Evolutionary conservation across 2,113 vertebrate genomes (phyloP).

Genomic region (Periophthalmodon schlosseri): DNA sequence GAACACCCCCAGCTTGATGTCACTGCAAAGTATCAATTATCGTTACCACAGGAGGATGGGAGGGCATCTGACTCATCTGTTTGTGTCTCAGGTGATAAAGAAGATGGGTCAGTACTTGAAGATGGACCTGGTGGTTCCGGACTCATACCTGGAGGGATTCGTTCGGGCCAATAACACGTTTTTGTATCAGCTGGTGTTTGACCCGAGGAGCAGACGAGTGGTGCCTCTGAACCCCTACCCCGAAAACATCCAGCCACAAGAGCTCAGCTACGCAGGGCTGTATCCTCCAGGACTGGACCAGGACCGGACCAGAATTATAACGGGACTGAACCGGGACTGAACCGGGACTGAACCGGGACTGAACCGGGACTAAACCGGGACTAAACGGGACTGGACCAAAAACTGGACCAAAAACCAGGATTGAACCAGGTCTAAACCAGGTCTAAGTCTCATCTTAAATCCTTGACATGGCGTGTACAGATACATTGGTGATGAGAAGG

Average conservation of each 20-base stretch:
- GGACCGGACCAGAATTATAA: not conserved
- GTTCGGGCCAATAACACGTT: slow-evolving; percentile 94
- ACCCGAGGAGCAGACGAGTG: slow-evolving; percentile 86
- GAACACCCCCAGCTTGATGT: too few species aligned
- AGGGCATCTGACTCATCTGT: not conserved
- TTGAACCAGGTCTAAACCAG: not conserved
- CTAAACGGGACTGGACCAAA: too few species aligned
- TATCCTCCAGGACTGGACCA: slow-evolving; percentile 80
- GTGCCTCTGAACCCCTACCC: slow-evolving; percentile 90
- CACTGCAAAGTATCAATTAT: too few species aligned
- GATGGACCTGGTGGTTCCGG: slow-evolving; percentile 85
- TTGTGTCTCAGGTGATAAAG: slow-evolving; percentile 86
- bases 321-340: too few species aligned
- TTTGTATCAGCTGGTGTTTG: slow-evolving; percentile 95
- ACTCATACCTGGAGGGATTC: slow-evolving; percentile 92
- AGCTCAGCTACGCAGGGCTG: slow-evolving; percentile 88
- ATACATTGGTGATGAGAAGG: slow-evolving; percentile 83
- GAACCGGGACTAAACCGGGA: not conserved
- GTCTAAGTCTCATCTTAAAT: not conserved
- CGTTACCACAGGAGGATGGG: too few species aligned
- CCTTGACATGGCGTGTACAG: slow-evolving; percentile 81
- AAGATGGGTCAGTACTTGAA: slow-evolving; percentile 98
- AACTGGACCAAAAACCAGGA: too few species aligned
- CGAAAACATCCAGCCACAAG: slow-evolving; percentile 79
- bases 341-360: not conserved